Evolutionary conservation across 2,888 invertebrate genomes (phyloP).

Genomic region (Pachliopta kotzebuea): DNA sequence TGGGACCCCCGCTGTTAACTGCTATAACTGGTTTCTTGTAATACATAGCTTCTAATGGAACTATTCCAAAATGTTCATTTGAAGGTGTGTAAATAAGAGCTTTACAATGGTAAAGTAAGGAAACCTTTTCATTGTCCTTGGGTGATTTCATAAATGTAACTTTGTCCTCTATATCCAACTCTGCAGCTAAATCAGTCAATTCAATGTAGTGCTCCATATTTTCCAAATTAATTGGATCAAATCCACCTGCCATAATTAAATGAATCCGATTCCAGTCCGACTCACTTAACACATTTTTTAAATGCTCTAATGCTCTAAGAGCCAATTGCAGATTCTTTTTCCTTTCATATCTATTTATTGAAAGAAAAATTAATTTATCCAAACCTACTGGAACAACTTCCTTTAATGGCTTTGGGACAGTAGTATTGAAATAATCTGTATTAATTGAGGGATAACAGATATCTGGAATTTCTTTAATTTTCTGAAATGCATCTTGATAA

Average conservation of each 20-base stretch:
- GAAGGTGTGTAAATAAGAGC: slow-evolving; percentile 96
- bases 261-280: slow-evolving; percentile 85
- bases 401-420: slow-evolving; percentile 71
- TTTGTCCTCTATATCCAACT: slow-evolving; percentile 84
- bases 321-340: slow-evolving; percentile 97
- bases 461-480: slow-evolving; percentile 85
- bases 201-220: slow-evolving; percentile 93
- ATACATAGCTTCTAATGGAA: slow-evolving; percentile 99
- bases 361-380: slow-evolving; percentile 88
- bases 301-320: slow-evolving; percentile 87
- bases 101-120: slow-evolving; percentile 87
- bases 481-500: slow-evolving; percentile 91
- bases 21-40: slow-evolving; percentile 96
- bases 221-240: slow-evolving; percentile 92
- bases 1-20: slow-evolving; percentile 96
- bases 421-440: slow-evolving; percentile 83
- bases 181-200: slow-evolving; percentile 83
- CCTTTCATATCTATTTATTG: slow-evolving; percentile 97
- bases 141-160: slow-evolving; percentile 94
- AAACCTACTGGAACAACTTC: slow-evolving; percentile 75
- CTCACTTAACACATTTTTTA: slow-evolving; percentile 77
- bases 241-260: slow-evolving; percentile 97
- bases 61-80: slow-evolving; percentile 99
- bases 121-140: slow-evolving; percentile 90
- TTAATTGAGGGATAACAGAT: slow-evolving; percentile 97